Evolutionary conservation across 1,140 invertebrate genomes (phyloP).

Genomic region (Procambarus clarkii): DNA sequence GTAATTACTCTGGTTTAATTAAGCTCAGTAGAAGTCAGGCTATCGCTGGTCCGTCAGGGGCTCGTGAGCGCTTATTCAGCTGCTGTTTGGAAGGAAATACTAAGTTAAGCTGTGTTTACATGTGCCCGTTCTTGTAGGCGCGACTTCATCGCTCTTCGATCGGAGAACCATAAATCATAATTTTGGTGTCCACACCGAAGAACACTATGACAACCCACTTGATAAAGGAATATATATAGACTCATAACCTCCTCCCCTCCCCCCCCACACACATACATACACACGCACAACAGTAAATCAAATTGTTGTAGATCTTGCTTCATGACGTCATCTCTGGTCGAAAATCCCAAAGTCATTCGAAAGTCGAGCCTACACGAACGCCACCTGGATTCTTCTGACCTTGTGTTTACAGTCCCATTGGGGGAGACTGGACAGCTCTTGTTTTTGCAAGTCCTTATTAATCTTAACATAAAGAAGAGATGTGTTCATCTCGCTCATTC

Average conservation of each 20-base stretch:
- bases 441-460: slow-evolving; percentile 22
- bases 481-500: slow-evolving; percentile 15
- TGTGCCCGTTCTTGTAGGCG: slow-evolving; percentile 13
- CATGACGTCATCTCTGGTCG: neutral
- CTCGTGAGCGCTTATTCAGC: neutral
- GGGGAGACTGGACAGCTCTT: neutral
- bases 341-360: neutral
- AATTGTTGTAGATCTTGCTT: neutral
- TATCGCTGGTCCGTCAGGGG: neutral
- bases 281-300: neutral
- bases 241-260: neutral
- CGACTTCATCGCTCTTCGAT: slow-evolving; percentile 1
- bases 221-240: neutral
- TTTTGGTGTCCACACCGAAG: neutral
- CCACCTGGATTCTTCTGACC: neutral
- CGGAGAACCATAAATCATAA: neutral
- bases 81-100: slow-evolving; percentile 28
- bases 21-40: neutral
- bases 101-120: slow-evolving; percentile 32
- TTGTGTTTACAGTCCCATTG: neutral
- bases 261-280: no score
- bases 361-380: neutral
- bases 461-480: slow-evolving; percentile 25
- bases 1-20: neutral
- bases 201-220: neutral